Evolutionary conservation across 2,113 vertebrate species (phyloP), one percentile per base, ranked within the genome.

Genomic region (Cathartes aura): DNA sequence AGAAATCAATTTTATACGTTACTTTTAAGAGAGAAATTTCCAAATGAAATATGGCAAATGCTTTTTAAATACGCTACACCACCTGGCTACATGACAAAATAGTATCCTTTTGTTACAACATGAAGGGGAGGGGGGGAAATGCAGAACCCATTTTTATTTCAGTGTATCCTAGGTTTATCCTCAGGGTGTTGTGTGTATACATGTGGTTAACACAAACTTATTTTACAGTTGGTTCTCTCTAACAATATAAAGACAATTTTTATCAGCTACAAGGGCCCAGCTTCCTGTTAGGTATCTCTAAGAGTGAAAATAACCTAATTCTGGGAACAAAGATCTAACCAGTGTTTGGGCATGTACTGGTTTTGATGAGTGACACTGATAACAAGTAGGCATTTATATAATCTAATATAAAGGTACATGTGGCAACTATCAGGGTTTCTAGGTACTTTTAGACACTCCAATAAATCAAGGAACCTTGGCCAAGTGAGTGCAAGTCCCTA

Each of bases 61-160:
- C 5, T 63, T 30, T 38, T 82, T 55, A 71, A 87, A 91, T 36
- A 63, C 2, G 8, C 8, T 82, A 43, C 2, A 17, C 12, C 22
- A 45, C 15, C 26, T 81, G 53, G 36, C 23, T 43, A 64, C 3
- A 3, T 16, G 16, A 45, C 11, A 59, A 52, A 38, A 24, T 17
- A 55, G 5, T 27, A 29, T 30, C 14, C 10, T 78, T 55, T 72
- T 27, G 7, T 34, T 80, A 92, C 24, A 59, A 52, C 3, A 5
- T 4, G 5, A 12, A 38, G 21, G 0, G 23, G 5, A 4, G 6
- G 5, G 1, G 4, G 6, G 4, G 8, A 58, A 62, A 52, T 47
- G 15, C 30, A 48, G 27, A 56, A n/a, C 9, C 7, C 7, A 27
- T 55, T 56, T 50, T 63, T 58, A 76, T 71, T 84, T 64, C 47